Conservation (phyloP, 2,113 vertebrate species). For the Pipra filicauda region DNA sequence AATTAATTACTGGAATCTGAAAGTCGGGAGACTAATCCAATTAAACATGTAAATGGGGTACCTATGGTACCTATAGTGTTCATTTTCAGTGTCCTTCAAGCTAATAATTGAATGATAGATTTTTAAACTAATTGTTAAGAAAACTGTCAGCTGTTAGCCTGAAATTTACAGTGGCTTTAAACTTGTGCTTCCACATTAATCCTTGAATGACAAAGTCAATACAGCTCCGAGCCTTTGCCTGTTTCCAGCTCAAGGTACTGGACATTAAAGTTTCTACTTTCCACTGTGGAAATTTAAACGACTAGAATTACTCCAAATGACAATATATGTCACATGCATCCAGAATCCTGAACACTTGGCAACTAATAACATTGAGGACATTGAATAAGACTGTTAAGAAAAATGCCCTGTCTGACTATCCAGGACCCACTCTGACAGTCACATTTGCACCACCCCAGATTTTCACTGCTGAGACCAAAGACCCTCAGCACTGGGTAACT, state of each 20-base stretch:
- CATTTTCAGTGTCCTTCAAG: conserved; percentile 62
- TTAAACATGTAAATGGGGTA: conserved; percentile 71
- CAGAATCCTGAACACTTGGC: not conserved
- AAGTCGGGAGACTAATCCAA: conserved; percentile 66
- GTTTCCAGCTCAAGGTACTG: not conserved
- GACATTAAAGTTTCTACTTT: not conserved
- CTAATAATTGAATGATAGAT: conserved; percentile 71
- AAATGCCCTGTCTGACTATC: not conserved
- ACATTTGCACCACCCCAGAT: not conserved
- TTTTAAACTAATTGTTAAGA: conserved; percentile 68
- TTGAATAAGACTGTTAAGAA: not conserved
- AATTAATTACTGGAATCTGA: conserved; percentile 72
- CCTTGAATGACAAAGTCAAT: not conserved
- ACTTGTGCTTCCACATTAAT: not conserved
- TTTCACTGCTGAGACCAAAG: not conserved
- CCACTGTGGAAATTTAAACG: not conserved
- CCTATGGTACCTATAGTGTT: conserved; percentile 24
- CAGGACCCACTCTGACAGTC: not conserved
- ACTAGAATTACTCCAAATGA: not conserved
- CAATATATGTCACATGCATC: not conserved
- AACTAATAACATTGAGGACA: not conserved
- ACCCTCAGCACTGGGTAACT: accelerated
- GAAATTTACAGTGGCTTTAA: not conserved
- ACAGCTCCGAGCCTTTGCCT: not conserved
- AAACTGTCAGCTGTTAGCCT: conserved; percentile 10